Conservation (phyloP, 1,140 invertebrate species). For the Lordiphosa collinella region DNA sequence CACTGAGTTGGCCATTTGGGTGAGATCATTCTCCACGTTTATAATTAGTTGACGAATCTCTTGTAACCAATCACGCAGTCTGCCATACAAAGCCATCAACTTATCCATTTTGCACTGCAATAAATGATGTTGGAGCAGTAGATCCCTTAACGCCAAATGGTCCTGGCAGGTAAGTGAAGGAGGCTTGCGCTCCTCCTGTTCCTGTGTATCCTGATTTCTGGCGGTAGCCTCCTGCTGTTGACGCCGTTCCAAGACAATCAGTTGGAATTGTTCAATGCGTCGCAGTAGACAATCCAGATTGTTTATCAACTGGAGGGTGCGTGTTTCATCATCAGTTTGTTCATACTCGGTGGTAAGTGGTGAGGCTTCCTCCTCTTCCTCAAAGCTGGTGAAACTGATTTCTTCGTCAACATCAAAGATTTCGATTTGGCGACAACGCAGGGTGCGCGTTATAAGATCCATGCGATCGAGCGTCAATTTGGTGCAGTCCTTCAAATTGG, state of each 20-base stretch:
- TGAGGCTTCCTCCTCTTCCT: conserved; percentile 10
- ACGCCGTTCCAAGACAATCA: not conserved
- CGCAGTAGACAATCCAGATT: conserved; percentile 23
- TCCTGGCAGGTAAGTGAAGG: conserved; percentile 6
- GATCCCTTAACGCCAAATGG: not conserved
- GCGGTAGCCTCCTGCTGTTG: not conserved
- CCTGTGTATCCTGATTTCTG: not conserved
- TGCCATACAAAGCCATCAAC: conserved; percentile 17
- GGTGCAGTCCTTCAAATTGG: conserved; percentile 14
- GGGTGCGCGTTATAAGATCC: conserved; percentile 31
- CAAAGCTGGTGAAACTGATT: conserved; percentile 23
- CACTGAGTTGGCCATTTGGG: not conserved
- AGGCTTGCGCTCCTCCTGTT: not conserved
- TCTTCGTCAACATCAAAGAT: conserved; percentile 35
- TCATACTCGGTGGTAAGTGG: not conserved
- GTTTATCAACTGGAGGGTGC: not conserved
- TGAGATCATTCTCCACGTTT: not conserved
- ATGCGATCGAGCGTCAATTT: conserved; percentile 26
- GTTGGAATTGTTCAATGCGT: conserved; percentile 29
- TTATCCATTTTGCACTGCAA: conserved; percentile 25
- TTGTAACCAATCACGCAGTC: not conserved
- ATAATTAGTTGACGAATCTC: not conserved
- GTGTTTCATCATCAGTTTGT: conserved; percentile 22
- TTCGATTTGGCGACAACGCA: conserved; percentile 21
- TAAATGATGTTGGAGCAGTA: conserved; percentile 9